These are phyloP conservation scores for Timandra comae DNA, from an alignment of 2,888 invertebrate genomes.

Conservation along the genomic window DNA sequence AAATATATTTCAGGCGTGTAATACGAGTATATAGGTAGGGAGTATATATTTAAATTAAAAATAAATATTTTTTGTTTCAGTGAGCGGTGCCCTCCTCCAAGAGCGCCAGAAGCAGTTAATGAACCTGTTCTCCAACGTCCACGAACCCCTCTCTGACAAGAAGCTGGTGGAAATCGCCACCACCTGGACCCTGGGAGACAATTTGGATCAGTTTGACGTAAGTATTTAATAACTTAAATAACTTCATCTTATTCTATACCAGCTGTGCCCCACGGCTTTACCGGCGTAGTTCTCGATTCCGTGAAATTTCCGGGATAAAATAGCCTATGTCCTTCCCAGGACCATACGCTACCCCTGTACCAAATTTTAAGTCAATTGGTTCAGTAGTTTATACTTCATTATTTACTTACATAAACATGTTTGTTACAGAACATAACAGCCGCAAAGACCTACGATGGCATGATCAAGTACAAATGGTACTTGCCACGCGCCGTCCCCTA, in stretches of 20 bases:
- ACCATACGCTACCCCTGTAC: too few species aligned
- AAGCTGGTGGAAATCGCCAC: conserved; percentile 67
- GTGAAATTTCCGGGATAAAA: too few species aligned
- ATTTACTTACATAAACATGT: too few species aligned
- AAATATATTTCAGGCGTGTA: too few species aligned
- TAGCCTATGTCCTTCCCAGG: too few species aligned
- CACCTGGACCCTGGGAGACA: conserved; percentile 67
- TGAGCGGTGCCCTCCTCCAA: conserved; percentile 52
- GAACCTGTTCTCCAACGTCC: conserved; percentile 63
- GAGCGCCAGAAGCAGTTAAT: conserved; percentile 61
- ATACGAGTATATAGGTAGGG: too few species aligned
- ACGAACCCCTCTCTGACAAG: conserved; percentile 76
- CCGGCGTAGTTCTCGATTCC: too few species aligned
- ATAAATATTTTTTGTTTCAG: conserved; percentile 44
- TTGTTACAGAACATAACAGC: conserved; percentile 71
- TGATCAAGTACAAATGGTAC: conserved; percentile 68
- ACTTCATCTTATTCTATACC: too few species aligned
- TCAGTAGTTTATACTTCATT: too few species aligned
- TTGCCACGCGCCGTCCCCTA: conserved; percentile 78
- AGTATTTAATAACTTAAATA: too few species aligned
- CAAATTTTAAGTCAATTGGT: too few species aligned
- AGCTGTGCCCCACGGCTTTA: too few species aligned
- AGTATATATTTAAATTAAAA: not conserved
- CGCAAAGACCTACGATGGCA: conserved; percentile 72
- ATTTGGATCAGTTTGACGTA: conserved; percentile 71